phyloP scores from a whole-genome alignment of 2,113 vertebrate genomes.

The Gnathonemus echidnorhynchus region DNA sequence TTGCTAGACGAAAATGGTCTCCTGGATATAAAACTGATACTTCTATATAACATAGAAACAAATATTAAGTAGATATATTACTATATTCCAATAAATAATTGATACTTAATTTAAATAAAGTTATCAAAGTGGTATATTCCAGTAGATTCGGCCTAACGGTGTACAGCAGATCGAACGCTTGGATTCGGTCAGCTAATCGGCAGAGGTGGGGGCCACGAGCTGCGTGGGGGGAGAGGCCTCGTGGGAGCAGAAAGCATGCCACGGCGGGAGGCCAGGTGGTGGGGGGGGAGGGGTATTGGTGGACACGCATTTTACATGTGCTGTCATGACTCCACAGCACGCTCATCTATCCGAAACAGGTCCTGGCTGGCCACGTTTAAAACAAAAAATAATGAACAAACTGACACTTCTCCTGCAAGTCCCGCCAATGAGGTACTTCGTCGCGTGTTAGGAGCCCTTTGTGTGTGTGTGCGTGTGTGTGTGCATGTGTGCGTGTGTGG shows the following conservation, averaged over 20 bases:
- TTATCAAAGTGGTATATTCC: constrained; percentile 8
- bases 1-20: not conserved
- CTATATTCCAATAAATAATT: not conserved
- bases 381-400: not conserved
- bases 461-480: constrained; percentile 17
- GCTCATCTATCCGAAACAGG: not conserved
- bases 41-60: not conserved
- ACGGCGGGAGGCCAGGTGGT: not conserved
- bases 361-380: not conserved
- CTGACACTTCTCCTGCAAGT: not conserved
- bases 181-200: not conserved
- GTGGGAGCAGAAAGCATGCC: not conserved
- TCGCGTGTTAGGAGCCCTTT: constrained; percentile 37
- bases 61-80: not conserved
- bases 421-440: constrained; percentile 9
- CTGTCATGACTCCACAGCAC: not conserved
- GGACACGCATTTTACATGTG: not conserved
- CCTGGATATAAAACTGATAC: not conserved
- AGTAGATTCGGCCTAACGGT: not conserved
- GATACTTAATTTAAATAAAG: not conserved
- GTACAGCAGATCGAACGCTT: not conserved
- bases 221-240: not conserved
- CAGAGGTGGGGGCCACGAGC: not conserved
- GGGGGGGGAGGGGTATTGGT: not conserved
- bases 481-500: not conserved